Base-by-base conservation (phyloP, 2,888 invertebrate genomes). In the Dermolepida albohirtum region DNA sequence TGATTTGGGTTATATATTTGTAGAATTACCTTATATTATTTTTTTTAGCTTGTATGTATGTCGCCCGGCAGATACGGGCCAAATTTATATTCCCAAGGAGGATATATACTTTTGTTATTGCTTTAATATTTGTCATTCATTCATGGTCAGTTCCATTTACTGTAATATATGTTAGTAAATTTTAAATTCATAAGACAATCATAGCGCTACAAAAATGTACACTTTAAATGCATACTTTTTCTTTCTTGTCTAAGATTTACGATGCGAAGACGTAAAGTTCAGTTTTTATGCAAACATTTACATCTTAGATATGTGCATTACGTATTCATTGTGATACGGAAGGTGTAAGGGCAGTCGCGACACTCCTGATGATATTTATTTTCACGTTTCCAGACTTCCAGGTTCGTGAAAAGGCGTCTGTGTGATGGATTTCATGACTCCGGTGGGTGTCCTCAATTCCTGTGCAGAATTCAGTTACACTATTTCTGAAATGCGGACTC, bases 351-450 rank as follows among this genome's bases (percentile, higher is more conserved):
- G 74, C 71, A 73, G 73, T 72, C 67, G 77, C 75, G 78, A 78
- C 78, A 76, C 73, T 75, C 73, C 75, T 75, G 76, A 75, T 77
- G 75, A 79, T 79, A 79, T 79, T 78, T 79, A 79, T 78, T 77
- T 74, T 73, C 74, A 59, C 65, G 64, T 68, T 59, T 50, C 49
- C 64, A 57, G 65, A 43, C 65, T 54, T 43, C 27, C 17, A 14
- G 10, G 71, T 78, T 79, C 78, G 80, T 80, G 81, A 80, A 80
- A 80, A 79, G 78, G 75, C 79, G 77, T 79, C 17, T 49, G 14
- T 80, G 81, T 82, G 81, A 81, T 81, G 80, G 80, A 81, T 81
- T 81, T 81, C 79, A 81, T 77, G 80, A 80, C 78, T 77, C 82
- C 81, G 69, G 77, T 74, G 81, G 81, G 81, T 81, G 77, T 79